phyloP scores from a whole-genome alignment of 2,888 invertebrate genomes.

The Alloplasta piceator region DNA sequence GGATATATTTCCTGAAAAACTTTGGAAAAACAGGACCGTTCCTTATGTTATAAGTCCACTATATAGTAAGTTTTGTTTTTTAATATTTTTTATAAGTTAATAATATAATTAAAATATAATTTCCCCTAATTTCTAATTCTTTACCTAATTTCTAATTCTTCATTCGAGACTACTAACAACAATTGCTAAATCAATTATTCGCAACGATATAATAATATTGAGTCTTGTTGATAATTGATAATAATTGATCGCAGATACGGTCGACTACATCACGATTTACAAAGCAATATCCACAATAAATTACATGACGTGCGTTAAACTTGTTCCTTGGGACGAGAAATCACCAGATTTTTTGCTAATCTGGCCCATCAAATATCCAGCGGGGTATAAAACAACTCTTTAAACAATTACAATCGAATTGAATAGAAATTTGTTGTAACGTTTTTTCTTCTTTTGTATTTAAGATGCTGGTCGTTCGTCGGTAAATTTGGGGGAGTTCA shows the following conservation, averaged over 20 bases:
- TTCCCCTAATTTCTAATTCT: too few relatives aligned
- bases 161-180: neutral
- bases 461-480: slow-evolving; percentile 91
- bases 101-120: neutral
- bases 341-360: slow-evolving; percentile 87
- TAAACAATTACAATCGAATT: neutral
- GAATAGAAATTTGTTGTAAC: slow-evolving; percentile 10
- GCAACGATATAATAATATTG: neutral
- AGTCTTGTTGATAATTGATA: neutral
- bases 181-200: neutral
- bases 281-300: slow-evolving; percentile 86
- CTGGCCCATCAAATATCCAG: slow-evolving; percentile 88
- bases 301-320: slow-evolving; percentile 87
- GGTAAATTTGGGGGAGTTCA: slow-evolving; percentile 90
- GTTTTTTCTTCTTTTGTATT: slow-evolving; percentile 21
- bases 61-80: slow-evolving; percentile 82
- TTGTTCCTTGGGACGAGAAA: slow-evolving; percentile 88
- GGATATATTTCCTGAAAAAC: slow-evolving; percentile 87
- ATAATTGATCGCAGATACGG: slow-evolving; percentile 83
- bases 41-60: slow-evolving; percentile 87
- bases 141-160: too few relatives aligned
- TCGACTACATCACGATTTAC: slow-evolving; percentile 86
- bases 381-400: slow-evolving; percentile 78
- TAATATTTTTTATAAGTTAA: neutral
- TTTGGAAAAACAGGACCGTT: slow-evolving; percentile 87